Evolutionary conservation across 92 coral and sea anemone genomes (phyloP), one percentile per base, ranked within the genome.

Genomic region (Porites lobata): DNA sequence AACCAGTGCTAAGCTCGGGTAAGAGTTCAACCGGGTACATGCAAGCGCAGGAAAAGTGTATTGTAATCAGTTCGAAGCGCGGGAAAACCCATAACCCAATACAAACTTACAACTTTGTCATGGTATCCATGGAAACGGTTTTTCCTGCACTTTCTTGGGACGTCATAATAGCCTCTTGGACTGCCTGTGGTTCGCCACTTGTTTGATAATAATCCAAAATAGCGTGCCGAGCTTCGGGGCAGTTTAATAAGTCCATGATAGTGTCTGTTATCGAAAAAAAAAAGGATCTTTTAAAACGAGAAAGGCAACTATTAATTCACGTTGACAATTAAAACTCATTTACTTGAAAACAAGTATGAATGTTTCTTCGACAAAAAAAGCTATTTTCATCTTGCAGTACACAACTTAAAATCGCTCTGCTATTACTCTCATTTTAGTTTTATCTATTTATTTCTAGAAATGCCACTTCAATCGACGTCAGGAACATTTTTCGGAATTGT

Each of bases 101-200:
- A 8, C 9, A 26, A 21, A 51, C 84, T 77, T 67, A 85, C 89
- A 76, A 51, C 47, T n/a, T 66, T 9, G 54, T 24, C 76, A 69
- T 85, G 9, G 29, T 85, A 6, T 65, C 82, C 89, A 85, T 77
- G 77, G 89, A 50, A 20, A 52, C 64, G 14, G 84, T 68, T 18
- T 85, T 77, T 21, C 80, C 26, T 19, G 89, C 89, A 6, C 56
- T 67, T 17, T 85, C 69, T 24, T 85, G 82, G 5, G 83, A 76
- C 76, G 83, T 85, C 67, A 19, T 77, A 53, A 91, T 91, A 56
- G 94, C 94, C 83, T 91, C 88, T 61, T 91, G 90, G 72, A 91
- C 91, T 6, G 94, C 94, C 57, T 65, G 81, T 38, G 94, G 94
- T 72, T 91, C 94, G 1, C 94, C 94, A n/a, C 94, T 91, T 50